These are phyloP conservation scores for Metacarcinus magister DNA, from an alignment of 2,888 invertebrate species.

Conservation along the genomic window DNA sequence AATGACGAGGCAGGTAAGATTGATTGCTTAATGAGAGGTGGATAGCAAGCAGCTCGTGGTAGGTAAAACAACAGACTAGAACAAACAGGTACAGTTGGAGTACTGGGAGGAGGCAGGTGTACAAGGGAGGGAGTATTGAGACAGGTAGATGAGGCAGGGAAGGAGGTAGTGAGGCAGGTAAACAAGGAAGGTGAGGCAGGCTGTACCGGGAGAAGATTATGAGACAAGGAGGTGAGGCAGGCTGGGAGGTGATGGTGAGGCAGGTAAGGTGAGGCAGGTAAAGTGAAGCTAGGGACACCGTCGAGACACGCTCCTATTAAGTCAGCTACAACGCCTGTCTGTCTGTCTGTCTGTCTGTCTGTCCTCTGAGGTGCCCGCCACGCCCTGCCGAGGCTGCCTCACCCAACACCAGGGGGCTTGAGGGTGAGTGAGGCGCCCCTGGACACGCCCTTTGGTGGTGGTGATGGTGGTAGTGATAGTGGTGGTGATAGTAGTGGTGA, in stretches of 20 bases:
- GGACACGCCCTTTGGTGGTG: neutral
- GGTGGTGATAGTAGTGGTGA: neutral
- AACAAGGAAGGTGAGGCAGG: neutral
- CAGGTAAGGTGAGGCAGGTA: neutral
- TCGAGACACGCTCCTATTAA: constrained; percentile 10
- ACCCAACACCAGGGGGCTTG: too few species aligned
- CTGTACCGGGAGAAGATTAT: neutral
- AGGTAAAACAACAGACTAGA: too few species aligned
- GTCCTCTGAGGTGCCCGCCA: constrained; percentile 9
- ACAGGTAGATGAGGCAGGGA: too few species aligned
- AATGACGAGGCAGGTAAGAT: neutral
- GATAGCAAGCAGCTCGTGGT: neutral
- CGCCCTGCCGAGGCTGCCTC: neutral
- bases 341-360: neutral
- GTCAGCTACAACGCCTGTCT: neutral
- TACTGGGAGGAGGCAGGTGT: neutral
- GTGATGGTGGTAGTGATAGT: neutral
- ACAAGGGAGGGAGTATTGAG: neutral
- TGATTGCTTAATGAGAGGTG: neutral
- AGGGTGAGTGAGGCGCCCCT: too few species aligned
- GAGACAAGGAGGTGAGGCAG: neutral
- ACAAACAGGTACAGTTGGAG: neutral
- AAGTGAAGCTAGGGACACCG: neutral
- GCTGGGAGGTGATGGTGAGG: neutral
- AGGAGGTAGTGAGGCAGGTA: neutral